Percentiles rank a stretch among this genome's conserved stretches.
These are phyloP conservation scores for Schizaphis graminum DNA, from an alignment of 2,888 invertebrate species.

Conservation along the genomic window DNA sequence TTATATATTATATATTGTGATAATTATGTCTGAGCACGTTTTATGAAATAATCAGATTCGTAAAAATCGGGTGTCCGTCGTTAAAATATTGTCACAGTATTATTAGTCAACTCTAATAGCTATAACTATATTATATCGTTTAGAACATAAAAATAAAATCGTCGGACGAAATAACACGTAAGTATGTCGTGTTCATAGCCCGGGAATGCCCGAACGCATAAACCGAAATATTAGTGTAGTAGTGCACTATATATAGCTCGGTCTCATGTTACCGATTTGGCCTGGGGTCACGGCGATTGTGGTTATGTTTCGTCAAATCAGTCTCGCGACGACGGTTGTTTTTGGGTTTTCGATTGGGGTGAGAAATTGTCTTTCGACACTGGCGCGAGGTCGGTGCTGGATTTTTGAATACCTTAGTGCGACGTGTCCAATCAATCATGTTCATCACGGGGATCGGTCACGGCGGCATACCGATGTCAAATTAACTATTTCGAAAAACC, in stretches of 20 bases:
- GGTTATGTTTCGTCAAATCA: background rate
- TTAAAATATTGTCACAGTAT: background rate
- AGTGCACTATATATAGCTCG: background rate
- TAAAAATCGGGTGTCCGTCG: background rate
- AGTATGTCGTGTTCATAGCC: background rate
- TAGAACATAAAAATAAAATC: background rate
- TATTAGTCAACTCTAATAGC: background rate
- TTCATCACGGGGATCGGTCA: slow-evolving; percentile 38
- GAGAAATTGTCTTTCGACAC: slow-evolving; percentile 18
- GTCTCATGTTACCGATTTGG: background rate
- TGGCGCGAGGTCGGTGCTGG: background rate
- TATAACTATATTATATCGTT: background rate
- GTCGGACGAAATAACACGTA: background rate
- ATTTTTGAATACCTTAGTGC: slow-evolving; percentile 5
- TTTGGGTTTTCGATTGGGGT: background rate
- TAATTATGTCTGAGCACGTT: background rate
- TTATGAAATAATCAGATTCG: background rate
- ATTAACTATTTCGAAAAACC: slow-evolving; percentile 54
- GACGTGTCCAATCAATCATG: slow-evolving; percentile 50
- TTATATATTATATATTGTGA: background rate
- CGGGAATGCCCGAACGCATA: background rate
- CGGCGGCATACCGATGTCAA: slow-evolving; percentile 57
- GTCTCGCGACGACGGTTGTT: slow-evolving; percentile 10
- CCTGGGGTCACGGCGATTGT: background rate
- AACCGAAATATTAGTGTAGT: background rate